Evolutionary conservation across 2,888 invertebrate genomes (phyloP).

Genomic region (Yponomeuta evonymella): DNA sequence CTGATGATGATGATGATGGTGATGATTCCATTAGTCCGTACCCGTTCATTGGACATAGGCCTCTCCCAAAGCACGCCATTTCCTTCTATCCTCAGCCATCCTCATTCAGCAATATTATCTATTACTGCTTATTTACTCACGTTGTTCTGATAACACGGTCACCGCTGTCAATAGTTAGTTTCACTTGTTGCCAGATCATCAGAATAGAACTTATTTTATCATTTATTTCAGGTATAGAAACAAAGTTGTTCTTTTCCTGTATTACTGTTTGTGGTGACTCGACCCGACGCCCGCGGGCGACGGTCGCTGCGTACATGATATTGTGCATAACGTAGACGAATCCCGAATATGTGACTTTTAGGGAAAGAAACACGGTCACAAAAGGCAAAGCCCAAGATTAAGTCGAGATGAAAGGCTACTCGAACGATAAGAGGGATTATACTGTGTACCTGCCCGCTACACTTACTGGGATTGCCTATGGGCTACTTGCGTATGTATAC

Average conservation of each 20-base stretch:
- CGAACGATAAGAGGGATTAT: neutral
- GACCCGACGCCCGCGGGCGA: neutral
- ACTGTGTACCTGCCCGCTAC: neutral
- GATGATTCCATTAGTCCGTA: no score
- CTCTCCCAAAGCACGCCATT: no score
- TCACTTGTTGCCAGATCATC: no score
- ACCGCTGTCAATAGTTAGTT: no score
- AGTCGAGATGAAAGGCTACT: neutral
- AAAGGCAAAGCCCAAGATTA: neutral
- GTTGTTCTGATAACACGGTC: no score
- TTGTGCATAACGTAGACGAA: neutral
- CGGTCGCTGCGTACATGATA: neutral
- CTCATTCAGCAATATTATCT: no score
- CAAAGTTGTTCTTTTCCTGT: neutral
- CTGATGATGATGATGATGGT: no score
- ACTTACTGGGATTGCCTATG: neutral
- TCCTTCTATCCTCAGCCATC: no score
- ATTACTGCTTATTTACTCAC: no score
- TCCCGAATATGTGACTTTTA: neutral
- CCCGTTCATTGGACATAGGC: no score
- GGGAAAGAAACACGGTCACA: neutral
- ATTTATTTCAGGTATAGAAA: neutral
- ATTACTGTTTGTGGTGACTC: neutral
- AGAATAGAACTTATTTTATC: no score
- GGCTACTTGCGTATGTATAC: neutral